Evolutionary conservation across 1,140 invertebrate species (phyloP), one percentile per base, ranked within the genome.

Genomic region (Dinoponera quadriceps): DNA sequence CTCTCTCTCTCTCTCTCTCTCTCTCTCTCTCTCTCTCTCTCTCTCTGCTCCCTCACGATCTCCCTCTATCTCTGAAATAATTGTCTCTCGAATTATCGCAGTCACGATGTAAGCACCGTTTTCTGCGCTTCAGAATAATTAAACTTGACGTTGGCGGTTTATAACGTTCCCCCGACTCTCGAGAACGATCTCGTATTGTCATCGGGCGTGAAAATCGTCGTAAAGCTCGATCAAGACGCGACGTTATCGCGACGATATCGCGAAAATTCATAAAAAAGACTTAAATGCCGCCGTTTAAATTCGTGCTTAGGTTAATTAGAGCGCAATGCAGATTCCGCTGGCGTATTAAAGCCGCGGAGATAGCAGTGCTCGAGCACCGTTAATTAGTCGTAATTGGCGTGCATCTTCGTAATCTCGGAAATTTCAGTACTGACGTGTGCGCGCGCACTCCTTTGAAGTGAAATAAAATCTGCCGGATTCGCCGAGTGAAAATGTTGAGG

Each of bases 301-400:
- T 54, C 7, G 22, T 29, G 7, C 18, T 51, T 29, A 69, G 11
- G 51, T 69, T 48, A 66, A 25, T 66, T 20, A 33, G 51, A 33
- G 38, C 20, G 1, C 44, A 1, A 29, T 60, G 27, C 16, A 29
- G 14, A 71, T 9, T n/a, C 3, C 48, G 1, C 13, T 22, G 5
- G 7, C 3, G 18, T 55, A 55, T 25, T 33, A 38, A 57, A 72
- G 14, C 13, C 25, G 16, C 0, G 38, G 38, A 69, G 16, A 54
- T 57, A 72, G 2, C 9, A 33, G 14, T 55, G 16, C 11, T 51
- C 25, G 3, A 51, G 16, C 22, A 20, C 38, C 38, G 38, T 55
- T 33, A 72, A 72, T 72, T 72, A 57, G 13, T 29, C 29, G 7
- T 57, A 72, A 72, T 72, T 72, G 38, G 14, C n/a, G 33, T 55